Evolutionary conservation across 2,888 invertebrate genomes (phyloP), one percentile per base, ranked within the genome.

Genomic region (Diachrysia chrysitis): DNA sequence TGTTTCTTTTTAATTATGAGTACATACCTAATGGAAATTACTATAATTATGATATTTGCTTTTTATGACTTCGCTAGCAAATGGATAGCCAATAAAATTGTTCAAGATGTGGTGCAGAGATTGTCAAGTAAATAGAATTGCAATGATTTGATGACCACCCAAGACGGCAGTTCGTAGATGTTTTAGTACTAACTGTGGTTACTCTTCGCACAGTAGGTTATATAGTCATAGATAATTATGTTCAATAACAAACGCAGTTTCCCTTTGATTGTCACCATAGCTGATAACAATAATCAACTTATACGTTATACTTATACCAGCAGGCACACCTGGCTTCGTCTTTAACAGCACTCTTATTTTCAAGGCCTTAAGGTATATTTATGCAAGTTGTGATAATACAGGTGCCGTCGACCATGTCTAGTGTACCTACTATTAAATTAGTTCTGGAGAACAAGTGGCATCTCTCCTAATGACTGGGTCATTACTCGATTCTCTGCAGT

Each of bases 371-470:
- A n/a, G 42, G 42, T 42, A 1, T 42, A 42, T 42, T 42, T 6
- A n/a, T 6, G 42, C 5, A 6, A n/a, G n/a, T 6, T 16, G 16
- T 37, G n/a, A 16, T 37, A 16, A 6, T n/a, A 42, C n/a, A n/a
- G 42, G 42, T 42, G 16, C 7, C 14, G n/a, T 42, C 5, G n/a
- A 42, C n/a, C 10, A 37, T 37, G 14, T 37, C 3, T 37, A 14
- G 42, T 42, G 5, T 42, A n/a, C n/a, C 6, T 46, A 46, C 48
- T 54, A 78, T 73, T 66, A 73, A 64, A 81, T 78, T 81, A 35
- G 82, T 79, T 74, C 68, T 66, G 37, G 55, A 35, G 37, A 21
- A 54, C 54, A 55, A 63, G 65, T 63, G 55, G 23, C 54, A 25
- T 46, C 46, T 67, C 60, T n/a, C 2, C 14, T 74, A 78, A 78